Conservation (phyloP, 2,113 vertebrate genomes). For the Microcebus murinus region DNA sequence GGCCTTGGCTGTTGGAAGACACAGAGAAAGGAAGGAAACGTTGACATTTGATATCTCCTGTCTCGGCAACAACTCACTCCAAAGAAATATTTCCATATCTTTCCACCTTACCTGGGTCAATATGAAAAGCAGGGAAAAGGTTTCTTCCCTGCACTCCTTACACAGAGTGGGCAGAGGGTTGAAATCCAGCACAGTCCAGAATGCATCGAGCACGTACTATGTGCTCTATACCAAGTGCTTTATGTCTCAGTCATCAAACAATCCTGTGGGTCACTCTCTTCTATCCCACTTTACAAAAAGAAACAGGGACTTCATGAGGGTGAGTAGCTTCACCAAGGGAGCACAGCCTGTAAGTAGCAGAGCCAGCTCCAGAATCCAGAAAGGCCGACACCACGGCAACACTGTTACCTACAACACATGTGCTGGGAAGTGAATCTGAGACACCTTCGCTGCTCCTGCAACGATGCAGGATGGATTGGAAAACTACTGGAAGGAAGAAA, state of each 20-base stretch:
- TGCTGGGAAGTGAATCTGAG: not conserved
- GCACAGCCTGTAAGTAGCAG: not conserved
- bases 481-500: not conserved
- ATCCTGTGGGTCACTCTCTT: not conserved
- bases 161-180: not conserved
- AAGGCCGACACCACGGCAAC: not conserved
- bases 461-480: not conserved
- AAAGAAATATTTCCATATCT: not conserved
- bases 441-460: not conserved
- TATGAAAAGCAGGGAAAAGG: not conserved
- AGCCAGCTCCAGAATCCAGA: not conserved
- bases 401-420: not conserved
- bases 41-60: not conserved
- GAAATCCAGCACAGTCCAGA: not conserved
- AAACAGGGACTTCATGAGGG: not conserved
- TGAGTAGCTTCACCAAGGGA: not conserved
- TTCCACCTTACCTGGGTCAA: not conserved
- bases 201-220: fast-evolving
- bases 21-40: not conserved
- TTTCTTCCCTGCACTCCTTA: not conserved
- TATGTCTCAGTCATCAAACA: not conserved
- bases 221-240: not conserved
- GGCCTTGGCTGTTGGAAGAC: not conserved
- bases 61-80: not conserved
- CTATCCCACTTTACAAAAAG: not conserved